A percentile compares a stretch with the other conserved stretches of the same genome.
Conservation (phyloP, 1,140 invertebrate species). For the Pseudobourletiella spinata region DNA sequence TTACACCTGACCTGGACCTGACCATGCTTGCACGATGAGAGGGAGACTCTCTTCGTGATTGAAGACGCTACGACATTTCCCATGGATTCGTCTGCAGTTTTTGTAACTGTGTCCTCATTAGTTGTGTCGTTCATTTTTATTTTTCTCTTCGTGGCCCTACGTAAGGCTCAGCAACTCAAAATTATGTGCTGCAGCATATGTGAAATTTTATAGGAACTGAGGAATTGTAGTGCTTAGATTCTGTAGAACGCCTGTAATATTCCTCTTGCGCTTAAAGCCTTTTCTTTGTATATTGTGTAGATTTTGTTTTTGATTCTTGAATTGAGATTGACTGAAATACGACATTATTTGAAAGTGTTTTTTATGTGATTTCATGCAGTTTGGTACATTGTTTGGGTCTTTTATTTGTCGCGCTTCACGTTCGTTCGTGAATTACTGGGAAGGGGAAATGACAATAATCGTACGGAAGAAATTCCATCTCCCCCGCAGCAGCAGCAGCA, state of each 20-base stretch:
- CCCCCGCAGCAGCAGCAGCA: no score
- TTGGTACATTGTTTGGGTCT: slow-evolving; percentile 84
- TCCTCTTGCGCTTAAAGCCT: slow-evolving; percentile 30
- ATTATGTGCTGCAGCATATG: not conserved
- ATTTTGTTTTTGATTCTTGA: no score
- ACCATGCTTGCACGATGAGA: no score
- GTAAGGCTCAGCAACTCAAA: not conserved
- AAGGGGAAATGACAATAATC: no score
- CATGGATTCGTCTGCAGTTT: not conserved
- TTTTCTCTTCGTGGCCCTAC: not conserved
- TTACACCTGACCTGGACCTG: no score
- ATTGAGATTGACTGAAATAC: no score
- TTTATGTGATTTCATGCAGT: no score
- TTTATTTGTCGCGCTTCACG: slow-evolving; percentile 73
- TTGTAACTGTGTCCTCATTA: not conserved
- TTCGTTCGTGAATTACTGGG: slow-evolving; percentile 70
- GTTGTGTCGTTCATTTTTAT: not conserved
- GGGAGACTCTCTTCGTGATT: no score
- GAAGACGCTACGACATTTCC: no score
- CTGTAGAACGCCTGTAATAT: not conserved
- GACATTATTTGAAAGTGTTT: no score
- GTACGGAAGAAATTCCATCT: no score
- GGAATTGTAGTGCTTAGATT: not conserved
- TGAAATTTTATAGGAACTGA: not conserved
- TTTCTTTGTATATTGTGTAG: no score